Evolutionary conservation across 2,888 invertebrate species (phyloP), one percentile per base, ranked within the genome.

Genomic region (Diplazon laetatorius): DNA sequence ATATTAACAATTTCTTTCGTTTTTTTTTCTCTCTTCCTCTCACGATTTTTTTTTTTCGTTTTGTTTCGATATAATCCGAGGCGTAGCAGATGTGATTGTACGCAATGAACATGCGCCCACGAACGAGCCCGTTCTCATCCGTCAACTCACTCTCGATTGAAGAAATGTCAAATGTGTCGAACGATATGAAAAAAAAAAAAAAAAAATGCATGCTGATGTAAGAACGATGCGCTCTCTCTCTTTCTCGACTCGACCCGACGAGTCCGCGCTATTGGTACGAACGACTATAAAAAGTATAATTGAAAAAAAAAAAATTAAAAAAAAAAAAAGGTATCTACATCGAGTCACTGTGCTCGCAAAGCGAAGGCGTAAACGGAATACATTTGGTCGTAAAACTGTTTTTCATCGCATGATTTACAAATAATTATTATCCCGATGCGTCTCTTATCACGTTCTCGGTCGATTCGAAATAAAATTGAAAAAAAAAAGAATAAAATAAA

Each of bases 361-460:
- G 85, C 83, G 84, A 81, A 80, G 72, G 71, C 82, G 83, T 76
- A 82, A 84, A 83, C 81, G 79, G 77, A 87, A 87, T 85, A 87
- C 80, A 84, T 85, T 87, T 86, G 86, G 85, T 88, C 84, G 81
- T 85, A 85, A 85, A 86, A 85, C 81, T 85, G 83, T 83, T 82
- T 81, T 22, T n/a, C 82, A 80, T 82, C 22, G 25, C 22, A 30
- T 22, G 72, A 14, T 35, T 35, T 14, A 57, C 20, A 48, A 35
- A 57, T 16, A 25, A 59, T 50, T 30, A 42, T 9, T 39, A 35
- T 50, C 39, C 12, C 42, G 9, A 60, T 35, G 48, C 55, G 30
- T 62, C 37, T 60, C 12, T 71, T 39, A n/a, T 42, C 42, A 9
- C n/a, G 30, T 52, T 30, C 14, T 57, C 46, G 68, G 71, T 73